Percentiles rank a stretch among this genome's conserved stretches.
Evolutionary conservation across 2,888 invertebrate genomes (phyloP).

Genomic region (Synanthedon vespiformis): DNA sequence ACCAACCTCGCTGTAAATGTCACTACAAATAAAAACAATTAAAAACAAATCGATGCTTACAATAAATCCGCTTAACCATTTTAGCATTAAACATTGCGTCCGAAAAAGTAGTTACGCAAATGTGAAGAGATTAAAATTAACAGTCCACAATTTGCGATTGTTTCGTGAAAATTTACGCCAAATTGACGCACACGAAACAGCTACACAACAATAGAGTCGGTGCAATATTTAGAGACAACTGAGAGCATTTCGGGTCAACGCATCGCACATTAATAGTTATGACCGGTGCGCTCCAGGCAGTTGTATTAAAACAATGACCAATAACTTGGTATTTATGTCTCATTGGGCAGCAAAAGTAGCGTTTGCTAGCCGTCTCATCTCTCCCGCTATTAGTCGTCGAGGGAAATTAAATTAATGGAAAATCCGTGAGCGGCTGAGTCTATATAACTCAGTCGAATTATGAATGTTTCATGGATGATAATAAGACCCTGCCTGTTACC

Average conservation of each 20-base stretch:
- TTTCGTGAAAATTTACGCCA: not conserved
- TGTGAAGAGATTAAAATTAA: no score
- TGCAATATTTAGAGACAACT: constrained; percentile 21
- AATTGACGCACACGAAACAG: not conserved
- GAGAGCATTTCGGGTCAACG: constrained; percentile 38
- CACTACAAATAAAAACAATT: no score
- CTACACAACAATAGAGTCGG: constrained; percentile 13
- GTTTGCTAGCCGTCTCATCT: constrained; percentile 25
- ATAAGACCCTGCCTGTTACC: not conserved
- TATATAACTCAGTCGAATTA: not conserved
- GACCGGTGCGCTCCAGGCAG: constrained; percentile 26
- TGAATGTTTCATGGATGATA: not conserved
- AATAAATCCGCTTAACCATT: no score
- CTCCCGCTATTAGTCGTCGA: constrained; percentile 16
- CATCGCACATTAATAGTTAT: constrained; percentile 47
- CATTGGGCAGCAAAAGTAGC: constrained; percentile 34
- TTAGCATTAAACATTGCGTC: no score
- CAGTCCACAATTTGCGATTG: not conserved
- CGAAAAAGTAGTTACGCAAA: no score
- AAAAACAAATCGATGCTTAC: no score
- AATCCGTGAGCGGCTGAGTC: constrained; percentile 4
- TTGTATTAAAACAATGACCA: constrained; percentile 62
- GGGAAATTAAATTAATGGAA: constrained; percentile 11
- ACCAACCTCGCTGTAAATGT: no score
- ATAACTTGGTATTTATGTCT: constrained; percentile 56